These are phyloP conservation scores for Pituophis catenifer DNA, from an alignment of 2,113 vertebrate species.

Conservation along the genomic window DNA sequence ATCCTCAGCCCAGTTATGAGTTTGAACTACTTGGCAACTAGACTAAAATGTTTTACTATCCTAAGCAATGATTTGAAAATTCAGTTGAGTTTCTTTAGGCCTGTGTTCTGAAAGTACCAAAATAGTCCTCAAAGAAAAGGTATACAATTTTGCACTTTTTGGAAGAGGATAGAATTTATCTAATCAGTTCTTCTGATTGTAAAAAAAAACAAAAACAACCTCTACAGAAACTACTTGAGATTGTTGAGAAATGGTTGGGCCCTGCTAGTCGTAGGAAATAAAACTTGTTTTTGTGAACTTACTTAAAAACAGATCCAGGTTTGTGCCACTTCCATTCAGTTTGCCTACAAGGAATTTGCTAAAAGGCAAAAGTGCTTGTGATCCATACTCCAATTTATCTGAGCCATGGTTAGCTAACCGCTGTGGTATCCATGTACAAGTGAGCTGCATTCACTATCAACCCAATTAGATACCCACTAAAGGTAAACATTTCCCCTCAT, in stretches of 20 bases:
- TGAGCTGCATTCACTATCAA: background rate
- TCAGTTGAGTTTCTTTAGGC: background rate
- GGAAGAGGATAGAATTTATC: background rate
- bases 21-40: background rate
- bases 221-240: accelerated
- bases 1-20: background rate
- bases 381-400: slow-evolving; percentile 21
- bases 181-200: background rate
- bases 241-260: background rate
- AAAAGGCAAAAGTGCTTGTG: background rate
- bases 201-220: background rate
- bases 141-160: background rate
- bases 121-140: background rate
- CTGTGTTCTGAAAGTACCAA: background rate
- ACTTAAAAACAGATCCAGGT: slow-evolving; percentile 12
- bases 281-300: background rate
- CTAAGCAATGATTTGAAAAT: background rate
- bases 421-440: slow-evolving; percentile 23
- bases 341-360: background rate
- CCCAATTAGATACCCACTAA: background rate
- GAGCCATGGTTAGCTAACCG: background rate
- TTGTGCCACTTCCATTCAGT: background rate
- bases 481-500: background rate
- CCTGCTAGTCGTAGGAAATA: background rate
- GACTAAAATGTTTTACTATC: background rate